These are phyloP conservation scores for Aegotheles bennettii DNA, from an alignment of 2,113 vertebrate genomes.

Conservation along the genomic window DNA sequence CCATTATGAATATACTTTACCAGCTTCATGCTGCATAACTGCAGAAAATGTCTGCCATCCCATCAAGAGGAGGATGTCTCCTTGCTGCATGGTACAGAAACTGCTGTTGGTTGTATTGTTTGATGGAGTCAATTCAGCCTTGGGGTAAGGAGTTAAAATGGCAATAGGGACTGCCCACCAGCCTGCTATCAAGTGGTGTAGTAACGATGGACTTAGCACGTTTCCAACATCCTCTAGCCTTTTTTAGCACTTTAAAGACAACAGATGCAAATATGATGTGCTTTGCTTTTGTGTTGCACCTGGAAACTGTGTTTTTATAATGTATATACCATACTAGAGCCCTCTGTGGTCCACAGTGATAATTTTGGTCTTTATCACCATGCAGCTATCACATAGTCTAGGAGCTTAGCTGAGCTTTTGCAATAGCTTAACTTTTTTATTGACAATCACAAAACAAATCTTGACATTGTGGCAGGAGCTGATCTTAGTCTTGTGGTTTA, in stretches of 20 bases:
- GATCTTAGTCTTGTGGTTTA: conserved; percentile 22
- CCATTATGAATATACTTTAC: background rate
- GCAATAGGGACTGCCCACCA: background rate
- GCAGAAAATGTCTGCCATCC: background rate
- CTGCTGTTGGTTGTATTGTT: background rate
- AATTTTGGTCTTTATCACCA: conserved; percentile 22
- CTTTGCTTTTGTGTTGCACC: background rate
- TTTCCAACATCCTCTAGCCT: background rate
- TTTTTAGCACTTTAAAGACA: background rate
- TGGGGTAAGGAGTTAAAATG: background rate
- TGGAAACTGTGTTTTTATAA: background rate
- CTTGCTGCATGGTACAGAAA: background rate
- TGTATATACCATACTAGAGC: background rate
- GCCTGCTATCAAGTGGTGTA: background rate
- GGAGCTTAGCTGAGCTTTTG: background rate
- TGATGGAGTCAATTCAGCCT: background rate
- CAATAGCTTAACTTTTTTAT: conserved; percentile 5
- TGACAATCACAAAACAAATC: background rate
- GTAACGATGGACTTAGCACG: background rate
- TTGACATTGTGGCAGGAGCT: background rate
- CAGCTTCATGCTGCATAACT: background rate
- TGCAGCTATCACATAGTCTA: background rate
- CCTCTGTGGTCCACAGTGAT: background rate
- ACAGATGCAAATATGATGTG: background rate
- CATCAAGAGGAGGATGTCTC: background rate